phyloP scores from a whole-genome alignment of 2,797 vertebrate species.

The Discoglossus pictus region DNA sequence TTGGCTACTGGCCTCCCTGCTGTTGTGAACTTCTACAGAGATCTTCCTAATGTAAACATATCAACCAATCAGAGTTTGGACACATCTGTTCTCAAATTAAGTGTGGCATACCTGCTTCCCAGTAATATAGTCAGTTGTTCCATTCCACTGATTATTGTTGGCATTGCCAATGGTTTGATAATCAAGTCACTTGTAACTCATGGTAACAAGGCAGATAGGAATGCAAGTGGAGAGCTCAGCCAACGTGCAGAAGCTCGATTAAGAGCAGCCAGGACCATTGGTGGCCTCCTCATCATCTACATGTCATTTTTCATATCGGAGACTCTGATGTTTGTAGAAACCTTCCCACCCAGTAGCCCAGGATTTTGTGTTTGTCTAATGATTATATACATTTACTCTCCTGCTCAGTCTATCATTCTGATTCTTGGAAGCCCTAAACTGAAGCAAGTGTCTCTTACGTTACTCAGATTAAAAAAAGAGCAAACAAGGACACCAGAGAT shows the following conservation, averaged over 20 bases:
- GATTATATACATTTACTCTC: slow-evolving; percentile 32
- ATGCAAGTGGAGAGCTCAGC: slow-evolving; percentile 16
- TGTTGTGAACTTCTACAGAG: slow-evolving; percentile 12
- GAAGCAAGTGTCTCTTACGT: slow-evolving; percentile 16
- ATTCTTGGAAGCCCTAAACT: slow-evolving; percentile 37
- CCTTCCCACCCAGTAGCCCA: slow-evolving; percentile 12
- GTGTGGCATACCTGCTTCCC: slow-evolving; percentile 17
- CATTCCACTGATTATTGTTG: slow-evolving; percentile 18
- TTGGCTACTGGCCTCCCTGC: slow-evolving; percentile 25
- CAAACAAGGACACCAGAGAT: slow-evolving; percentile 1
- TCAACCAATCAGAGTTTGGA: slow-evolving; percentile 1
- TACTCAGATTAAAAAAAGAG: slow-evolving; percentile 1
- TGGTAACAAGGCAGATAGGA: slow-evolving; percentile 9
- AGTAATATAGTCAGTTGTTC: slow-evolving; percentile 25
- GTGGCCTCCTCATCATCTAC: slow-evolving; percentile 28
- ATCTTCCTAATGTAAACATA: neutral
- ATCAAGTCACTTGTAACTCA: slow-evolving; percentile 27
- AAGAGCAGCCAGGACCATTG: slow-evolving; percentile 29
- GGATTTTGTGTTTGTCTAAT: slow-evolving; percentile 21
- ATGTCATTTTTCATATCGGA: slow-evolving; percentile 24
- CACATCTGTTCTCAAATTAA: slow-evolving; percentile 6
- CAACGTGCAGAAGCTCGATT: slow-evolving; percentile 12
- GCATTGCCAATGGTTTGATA: slow-evolving; percentile 26
- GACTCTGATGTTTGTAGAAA: slow-evolving; percentile 21
- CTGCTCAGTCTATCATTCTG: slow-evolving; percentile 29